Evolutionary conservation across 2,113 vertebrate genomes (phyloP).

Genomic region (Chloebia gouldiae): DNA sequence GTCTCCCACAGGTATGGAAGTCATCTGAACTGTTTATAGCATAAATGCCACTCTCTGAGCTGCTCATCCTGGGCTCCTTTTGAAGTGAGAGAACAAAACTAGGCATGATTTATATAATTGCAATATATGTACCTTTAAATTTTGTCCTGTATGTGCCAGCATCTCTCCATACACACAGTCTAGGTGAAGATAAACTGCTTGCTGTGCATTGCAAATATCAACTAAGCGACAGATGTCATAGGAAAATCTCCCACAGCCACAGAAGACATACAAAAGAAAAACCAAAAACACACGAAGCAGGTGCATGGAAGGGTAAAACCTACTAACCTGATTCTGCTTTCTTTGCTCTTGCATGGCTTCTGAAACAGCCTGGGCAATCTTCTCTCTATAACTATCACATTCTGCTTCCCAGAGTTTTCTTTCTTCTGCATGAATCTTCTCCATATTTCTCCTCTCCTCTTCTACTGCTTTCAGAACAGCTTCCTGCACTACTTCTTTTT

Average conservation of each 20-base stretch:
- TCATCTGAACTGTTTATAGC: not conserved
- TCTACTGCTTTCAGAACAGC: conserved; percentile 72
- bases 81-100: not conserved
- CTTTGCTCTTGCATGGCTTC: conserved; percentile 70
- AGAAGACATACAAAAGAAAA: not conserved
- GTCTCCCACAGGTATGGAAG: not conserved
- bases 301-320: not conserved
- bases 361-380: conserved; percentile 61
- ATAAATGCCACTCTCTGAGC: not conserved
- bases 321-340: conserved; percentile 69
- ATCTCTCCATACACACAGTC: not conserved
- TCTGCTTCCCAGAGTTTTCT: conserved; percentile 74
- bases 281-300: not conserved
- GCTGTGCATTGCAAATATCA: not conserved
- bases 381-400: conserved; percentile 55
- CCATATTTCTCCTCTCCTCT: conserved; percentile 71
- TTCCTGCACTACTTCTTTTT: conserved; percentile 65
- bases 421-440: conserved; percentile 70
- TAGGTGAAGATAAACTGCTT: not conserved
- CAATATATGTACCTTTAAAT: not conserved
- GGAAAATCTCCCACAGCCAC: not conserved
- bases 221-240: not conserved
- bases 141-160: not conserved
- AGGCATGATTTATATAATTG: not conserved
- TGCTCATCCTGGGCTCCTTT: not conserved